A percentile compares a stretch with the other conserved stretches of the same genome.
These are phyloP conservation scores for Cheilosia pagana DNA, from an alignment of 2,888 invertebrate genomes.

Conservation along the genomic window DNA sequence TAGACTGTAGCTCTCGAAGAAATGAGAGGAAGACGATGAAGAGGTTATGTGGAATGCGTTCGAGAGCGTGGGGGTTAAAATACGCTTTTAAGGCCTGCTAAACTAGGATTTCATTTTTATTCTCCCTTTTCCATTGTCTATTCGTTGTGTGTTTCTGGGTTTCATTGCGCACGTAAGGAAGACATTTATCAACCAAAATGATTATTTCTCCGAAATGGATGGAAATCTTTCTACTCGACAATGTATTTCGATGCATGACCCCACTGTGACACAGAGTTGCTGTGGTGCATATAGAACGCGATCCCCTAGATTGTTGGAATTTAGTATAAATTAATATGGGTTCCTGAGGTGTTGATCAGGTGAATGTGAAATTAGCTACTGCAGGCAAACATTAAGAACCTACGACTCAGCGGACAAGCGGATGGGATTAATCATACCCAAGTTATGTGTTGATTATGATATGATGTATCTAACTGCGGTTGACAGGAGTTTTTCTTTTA, in stretches of 20 bases:
- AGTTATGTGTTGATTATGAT: conserved; percentile 18
- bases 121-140: conserved; percentile 5
- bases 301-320: conserved; percentile 26
- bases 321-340: conserved; percentile 42
- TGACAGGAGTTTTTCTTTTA: neutral
- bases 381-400: conserved; percentile 2
- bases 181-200: conserved; percentile 71
- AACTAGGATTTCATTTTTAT: conserved; percentile 59
- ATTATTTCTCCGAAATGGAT: conserved; percentile 62
- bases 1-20: conserved; percentile 2
- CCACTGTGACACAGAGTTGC: conserved; percentile 50
- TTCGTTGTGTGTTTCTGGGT: conserved; percentile 45
- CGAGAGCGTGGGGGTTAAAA: conserved; percentile 70
- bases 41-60: conserved; percentile 62
- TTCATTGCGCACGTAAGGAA: conserved; percentile 73
- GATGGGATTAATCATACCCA: conserved; percentile 44
- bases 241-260: conserved; percentile 38
- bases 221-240: conserved; percentile 29
- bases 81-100: conserved; percentile 37
- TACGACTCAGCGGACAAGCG: conserved; percentile 3
- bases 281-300: conserved; percentile 42
- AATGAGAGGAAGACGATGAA: conserved; percentile 6
- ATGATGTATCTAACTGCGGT: conserved; percentile 4
- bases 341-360: conserved; percentile 57
- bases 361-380: conserved; percentile 70